Evolutionary conservation across 2,888 invertebrate genomes (phyloP), one percentile per base, ranked within the genome.

Genomic region (Trissolcus japonicus): DNA sequence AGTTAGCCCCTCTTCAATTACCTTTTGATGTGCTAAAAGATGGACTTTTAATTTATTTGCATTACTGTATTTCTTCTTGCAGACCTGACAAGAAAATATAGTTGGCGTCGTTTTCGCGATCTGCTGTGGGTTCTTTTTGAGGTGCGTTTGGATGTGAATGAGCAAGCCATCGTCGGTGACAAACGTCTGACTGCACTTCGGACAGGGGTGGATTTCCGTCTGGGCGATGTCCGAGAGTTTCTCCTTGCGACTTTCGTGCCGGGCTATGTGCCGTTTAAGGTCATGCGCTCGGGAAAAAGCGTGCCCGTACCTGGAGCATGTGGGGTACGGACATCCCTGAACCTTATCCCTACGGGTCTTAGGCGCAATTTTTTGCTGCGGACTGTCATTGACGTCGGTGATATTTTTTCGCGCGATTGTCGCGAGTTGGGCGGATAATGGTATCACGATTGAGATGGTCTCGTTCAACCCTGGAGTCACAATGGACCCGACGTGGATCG

Each of bases 201-300:
- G 57, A 56, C 86, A 87, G 2, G 81, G 79, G 59, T 80, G 79
- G 17, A 82, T 67, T 13, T 81, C 76, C 16, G 72, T 68, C 9
- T 79, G 65, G 1, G 63, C 73, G 14, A 65, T 41, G 6, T 82
- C 83, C 3, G 81, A 79, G 17, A 84, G 62, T 51, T 85, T 83
- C 17, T 88, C 86, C 63, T 87, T 87, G 19, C 86, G 83, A 74
- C 83, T 83, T 21, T 87, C 86, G 40, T 88, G 88, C 17, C 88
- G 83, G 2, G 84, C 86, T 69, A 89, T 88, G 62, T 88, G 89
- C 6, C 88, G 84, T 51, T 88, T 88, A 2, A 88, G 81, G 48
- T 88, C 88, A 67, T 89, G 88, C 4, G 88, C 87, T 43, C 88
- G 82, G 6, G 88, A 89, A 72, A 88, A 89, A 1, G 88, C 87